Percentiles rank a stretch among this genome's conserved stretches.
These are phyloP conservation scores for Taenioides sp. DNA, from an alignment of 2,797 vertebrate species.

Conservation along the genomic window DNA sequence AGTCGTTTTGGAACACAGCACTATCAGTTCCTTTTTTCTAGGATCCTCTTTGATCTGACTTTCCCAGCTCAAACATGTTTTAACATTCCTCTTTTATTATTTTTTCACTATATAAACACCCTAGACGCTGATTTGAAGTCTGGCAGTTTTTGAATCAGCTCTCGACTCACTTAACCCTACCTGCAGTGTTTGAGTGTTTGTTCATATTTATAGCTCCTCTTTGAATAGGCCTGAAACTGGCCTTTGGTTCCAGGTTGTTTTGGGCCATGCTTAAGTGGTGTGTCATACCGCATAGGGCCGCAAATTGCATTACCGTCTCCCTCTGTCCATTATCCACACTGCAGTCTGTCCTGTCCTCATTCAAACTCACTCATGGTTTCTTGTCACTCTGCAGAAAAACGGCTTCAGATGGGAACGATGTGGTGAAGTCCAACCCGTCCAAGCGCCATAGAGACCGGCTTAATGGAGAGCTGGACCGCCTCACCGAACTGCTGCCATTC, in stretches of 20 bases:
- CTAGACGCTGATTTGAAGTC: background rate
- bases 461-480: slow-evolving; percentile 78
- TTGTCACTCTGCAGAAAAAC: slow-evolving; percentile 57
- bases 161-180: slow-evolving; percentile 28
- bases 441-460: slow-evolving; percentile 80
- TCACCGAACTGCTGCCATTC: slow-evolving; percentile 79
- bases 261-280: slow-evolving; percentile 21
- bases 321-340: slow-evolving; percentile 12
- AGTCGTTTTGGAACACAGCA: too few species aligned
- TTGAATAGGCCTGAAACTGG: background rate
- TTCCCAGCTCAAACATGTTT: slow-evolving; percentile 5
- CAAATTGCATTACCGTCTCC: slow-evolving; percentile 13
- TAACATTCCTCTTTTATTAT: slow-evolving; percentile 9
- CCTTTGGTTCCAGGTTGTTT: background rate
- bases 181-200: slow-evolving; percentile 6
- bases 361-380: slow-evolving; percentile 2
- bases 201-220: slow-evolving; percentile 7
- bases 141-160: slow-evolving; percentile 7
- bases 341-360: slow-evolving; percentile 5
- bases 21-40: too few species aligned
- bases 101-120: background rate
- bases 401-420: slow-evolving; percentile 31
- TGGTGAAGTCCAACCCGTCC: slow-evolving; percentile 79
- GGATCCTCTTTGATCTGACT: background rate
- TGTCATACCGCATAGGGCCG: slow-evolving; percentile 5